Evolutionary conservation across 2,888 invertebrate genomes (phyloP), one percentile per base, ranked within the genome.

Genomic region (Apodemia zela): DNA sequence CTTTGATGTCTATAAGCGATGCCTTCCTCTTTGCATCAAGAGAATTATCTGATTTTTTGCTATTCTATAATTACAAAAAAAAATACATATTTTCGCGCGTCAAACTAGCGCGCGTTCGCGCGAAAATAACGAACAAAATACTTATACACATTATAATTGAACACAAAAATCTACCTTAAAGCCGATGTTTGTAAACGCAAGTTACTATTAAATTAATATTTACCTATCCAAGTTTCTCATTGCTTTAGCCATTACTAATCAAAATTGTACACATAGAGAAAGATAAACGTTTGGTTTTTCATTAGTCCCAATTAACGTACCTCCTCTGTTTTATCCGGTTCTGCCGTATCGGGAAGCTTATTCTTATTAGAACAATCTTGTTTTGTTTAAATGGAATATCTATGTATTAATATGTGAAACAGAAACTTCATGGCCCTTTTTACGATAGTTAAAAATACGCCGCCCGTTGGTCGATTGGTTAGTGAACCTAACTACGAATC

Each of bases 241-340:
- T 66, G 64, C 63, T 59, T 63, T 64, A 62, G 65, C 62, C 64
- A 67, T 63, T 65, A 64, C 68, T 74, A 74, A 75, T 67, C 68
- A 68, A 65, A 73, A 71, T 65, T 67, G 68, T 71, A 74, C 74
- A 75, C 74, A 64, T 62, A 69, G 47, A 67, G 29, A 62, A 67
- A 69, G 69, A 67, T 72, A 75, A 74, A 68, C 73, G 78, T 85
- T 82, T 82, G 74, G 73, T 66, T 81, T 76, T 70, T 73, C 73
- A 74, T 85, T 85, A 82, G 68, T 70, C 74, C 76, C 73, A 80
- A 72, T 84, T 84, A 85, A 75, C 75, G 71, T 75, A 70, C 72
- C 72, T 76, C 78, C 72, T 70, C 72, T 57, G 57, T 57, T 75
- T 77, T 77, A 79, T 82, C 79, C 78, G 78, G 76, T 57, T 57